Evolutionary conservation across 2,113 vertebrate genomes (phyloP).

Genomic region (Notechis scutatus): DNA sequence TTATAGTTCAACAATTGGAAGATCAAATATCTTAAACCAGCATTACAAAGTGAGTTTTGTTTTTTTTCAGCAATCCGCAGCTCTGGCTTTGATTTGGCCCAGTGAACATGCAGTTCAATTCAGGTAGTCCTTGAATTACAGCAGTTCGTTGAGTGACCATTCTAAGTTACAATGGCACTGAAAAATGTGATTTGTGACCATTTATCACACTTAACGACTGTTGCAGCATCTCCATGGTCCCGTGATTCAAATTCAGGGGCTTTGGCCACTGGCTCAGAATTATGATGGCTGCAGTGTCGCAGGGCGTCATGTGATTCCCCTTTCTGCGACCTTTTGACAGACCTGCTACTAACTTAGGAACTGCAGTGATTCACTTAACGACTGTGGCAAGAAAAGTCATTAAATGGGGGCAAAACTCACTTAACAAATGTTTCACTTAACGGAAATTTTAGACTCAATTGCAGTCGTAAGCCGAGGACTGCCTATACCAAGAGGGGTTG

Average conservation of each 20-base stretch:
- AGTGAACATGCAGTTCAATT: accelerated
- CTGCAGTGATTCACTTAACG: background rate
- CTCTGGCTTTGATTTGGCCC: background rate
- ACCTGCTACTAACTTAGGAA: background rate
- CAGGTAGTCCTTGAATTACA: background rate
- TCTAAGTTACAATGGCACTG: background rate
- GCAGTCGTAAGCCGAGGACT: background rate
- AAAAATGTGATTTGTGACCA: background rate
- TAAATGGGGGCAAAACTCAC: background rate
- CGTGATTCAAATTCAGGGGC: background rate
- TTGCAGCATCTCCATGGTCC: background rate
- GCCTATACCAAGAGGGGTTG: background rate
- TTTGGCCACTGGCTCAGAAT: background rate
- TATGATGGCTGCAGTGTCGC: background rate
- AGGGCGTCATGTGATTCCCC: background rate
- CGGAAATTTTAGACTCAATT: background rate
- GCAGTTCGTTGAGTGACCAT: background rate
- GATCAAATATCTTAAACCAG: background rate
- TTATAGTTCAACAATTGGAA: background rate
- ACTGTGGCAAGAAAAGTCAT: background rate
- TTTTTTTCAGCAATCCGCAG: background rate
- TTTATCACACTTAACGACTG: background rate
- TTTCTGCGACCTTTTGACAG: background rate
- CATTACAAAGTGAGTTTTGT: accelerated
- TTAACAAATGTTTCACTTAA: background rate